Percentiles rank a stretch among this genome's conserved stretches.
phyloP scores from a whole-genome alignment of 1,140 invertebrate species.

The Tetramorium parvispinum region DNA sequence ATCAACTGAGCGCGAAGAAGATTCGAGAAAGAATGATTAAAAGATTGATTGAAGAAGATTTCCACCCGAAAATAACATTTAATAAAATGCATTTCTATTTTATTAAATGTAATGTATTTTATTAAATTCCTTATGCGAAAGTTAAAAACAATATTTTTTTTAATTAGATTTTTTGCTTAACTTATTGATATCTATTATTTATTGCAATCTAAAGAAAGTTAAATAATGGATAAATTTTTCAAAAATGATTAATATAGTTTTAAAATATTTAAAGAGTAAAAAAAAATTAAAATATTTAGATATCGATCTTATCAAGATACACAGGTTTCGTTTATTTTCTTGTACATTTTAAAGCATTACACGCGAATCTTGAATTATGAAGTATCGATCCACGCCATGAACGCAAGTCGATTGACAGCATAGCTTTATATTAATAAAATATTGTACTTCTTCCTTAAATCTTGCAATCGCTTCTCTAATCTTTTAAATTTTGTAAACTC shows the following conservation, averaged over 20 bases:
- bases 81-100: background rate
- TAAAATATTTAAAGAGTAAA: background rate
- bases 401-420: background rate
- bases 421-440: constrained; percentile 25
- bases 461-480: background rate
- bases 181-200: background rate
- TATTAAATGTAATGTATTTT: background rate
- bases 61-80: background rate
- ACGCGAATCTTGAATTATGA: constrained; percentile 23
- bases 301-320: background rate
- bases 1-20: background rate
- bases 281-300: background rate
- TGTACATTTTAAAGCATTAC: constrained; percentile 12
- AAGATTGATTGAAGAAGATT: background rate
- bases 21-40: background rate
- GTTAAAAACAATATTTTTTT: constrained; percentile 8
- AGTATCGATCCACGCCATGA: constrained; percentile 8
- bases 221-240: background rate
- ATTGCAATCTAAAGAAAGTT: background rate
- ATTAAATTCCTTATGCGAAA: background rate
- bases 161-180: background rate
- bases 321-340: background rate
- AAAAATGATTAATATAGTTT: constrained; percentile 31
- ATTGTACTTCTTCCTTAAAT: background rate
- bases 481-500: background rate